Conservation (phyloP, 1,140 invertebrate species). For the Papilio aristodemus region DNA sequence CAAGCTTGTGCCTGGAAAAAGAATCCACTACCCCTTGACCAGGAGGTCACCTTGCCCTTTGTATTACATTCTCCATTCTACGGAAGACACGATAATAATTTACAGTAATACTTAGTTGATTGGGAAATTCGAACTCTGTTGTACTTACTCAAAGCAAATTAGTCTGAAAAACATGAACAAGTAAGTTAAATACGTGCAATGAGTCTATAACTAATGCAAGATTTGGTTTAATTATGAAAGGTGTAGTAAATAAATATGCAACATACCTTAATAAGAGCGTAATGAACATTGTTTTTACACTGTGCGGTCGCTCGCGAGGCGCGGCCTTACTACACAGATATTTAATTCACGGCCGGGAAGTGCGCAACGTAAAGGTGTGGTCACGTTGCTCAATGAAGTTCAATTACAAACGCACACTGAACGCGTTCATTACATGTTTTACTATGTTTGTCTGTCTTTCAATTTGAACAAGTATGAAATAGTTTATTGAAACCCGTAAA, state of each 20-base stretch:
- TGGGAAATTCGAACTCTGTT: no score
- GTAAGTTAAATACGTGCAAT: not conserved
- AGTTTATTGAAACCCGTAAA: no score
- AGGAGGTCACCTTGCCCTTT: no score
- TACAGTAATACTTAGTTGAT: no score
- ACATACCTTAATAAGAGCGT: not conserved
- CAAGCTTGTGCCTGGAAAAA: no score
- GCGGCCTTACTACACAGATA: not conserved
- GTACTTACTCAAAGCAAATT: no score
- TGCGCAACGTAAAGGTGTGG: slow-evolving; percentile 3
- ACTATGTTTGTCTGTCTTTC: not conserved
- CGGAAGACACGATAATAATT: no score
- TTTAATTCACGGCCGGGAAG: slow-evolving; percentile 1
- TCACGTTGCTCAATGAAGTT: not conserved
- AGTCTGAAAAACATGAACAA: not conserved
- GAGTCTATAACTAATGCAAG: not conserved
- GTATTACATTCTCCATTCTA: no score
- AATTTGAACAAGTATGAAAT: not conserved
- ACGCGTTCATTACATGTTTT: not conserved
- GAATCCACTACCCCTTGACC: no score
- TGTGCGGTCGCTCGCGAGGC: not conserved
- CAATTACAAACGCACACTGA: slow-evolving; percentile 4
- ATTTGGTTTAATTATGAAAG: not conserved
- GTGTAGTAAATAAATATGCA: not conserved
- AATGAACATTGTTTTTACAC: not conserved